phyloP scores from a whole-genome alignment of 2,797 vertebrate species.

The Heteromormyrus szaboi region DNA sequence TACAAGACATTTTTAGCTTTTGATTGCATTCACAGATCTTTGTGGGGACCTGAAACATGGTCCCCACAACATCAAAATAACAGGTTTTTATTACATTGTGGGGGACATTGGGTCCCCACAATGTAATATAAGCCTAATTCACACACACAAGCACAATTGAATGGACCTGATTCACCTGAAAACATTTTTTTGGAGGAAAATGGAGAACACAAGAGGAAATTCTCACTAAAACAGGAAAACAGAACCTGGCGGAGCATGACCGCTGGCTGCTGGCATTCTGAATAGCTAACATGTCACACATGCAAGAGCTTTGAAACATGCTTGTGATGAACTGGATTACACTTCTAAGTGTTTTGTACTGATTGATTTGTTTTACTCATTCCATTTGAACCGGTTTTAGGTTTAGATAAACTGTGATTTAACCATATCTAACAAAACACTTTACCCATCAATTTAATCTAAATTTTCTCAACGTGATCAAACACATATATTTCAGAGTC shows the following conservation, averaged over 20 bases:
- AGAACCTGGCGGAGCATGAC: neutral
- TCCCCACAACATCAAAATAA: neutral
- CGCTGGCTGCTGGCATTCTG: neutral
- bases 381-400: neutral
- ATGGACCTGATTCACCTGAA: neutral
- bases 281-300: neutral
- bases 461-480: neutral
- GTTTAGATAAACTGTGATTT: neutral
- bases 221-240: neutral
- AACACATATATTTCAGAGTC: neutral
- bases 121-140: neutral
- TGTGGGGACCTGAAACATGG: neutral
- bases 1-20: neutral
- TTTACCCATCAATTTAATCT: neutral
- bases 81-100: no score
- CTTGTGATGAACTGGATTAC: neutral
- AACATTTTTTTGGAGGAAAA: neutral
- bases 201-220: neutral
- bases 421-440: neutral
- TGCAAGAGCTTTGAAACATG: neutral
- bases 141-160: neutral
- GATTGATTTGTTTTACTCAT: neutral
- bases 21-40: neutral
- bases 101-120: neutral
- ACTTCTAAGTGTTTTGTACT: neutral